Conservation (phyloP, 30 jellyfish, hydroid and myxozoan genomes). For the Aurelia aurita region DNA sequence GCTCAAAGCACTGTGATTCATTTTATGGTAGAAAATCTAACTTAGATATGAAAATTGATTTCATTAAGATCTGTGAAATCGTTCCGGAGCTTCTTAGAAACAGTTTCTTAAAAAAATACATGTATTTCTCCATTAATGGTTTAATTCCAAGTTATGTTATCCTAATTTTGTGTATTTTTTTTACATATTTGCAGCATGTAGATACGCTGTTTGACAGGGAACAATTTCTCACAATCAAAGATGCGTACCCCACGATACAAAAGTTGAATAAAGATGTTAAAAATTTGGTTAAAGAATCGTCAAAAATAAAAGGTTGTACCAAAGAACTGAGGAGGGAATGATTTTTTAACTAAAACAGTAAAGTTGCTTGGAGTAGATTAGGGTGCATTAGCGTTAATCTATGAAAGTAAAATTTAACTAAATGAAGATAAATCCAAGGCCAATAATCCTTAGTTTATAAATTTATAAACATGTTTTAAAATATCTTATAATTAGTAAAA, state of each 20-base stretch:
- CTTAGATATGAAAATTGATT: background rate
- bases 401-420: no score
- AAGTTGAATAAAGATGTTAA: background rate
- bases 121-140: no score
- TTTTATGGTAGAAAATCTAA: background rate
- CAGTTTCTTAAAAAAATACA: background rate
- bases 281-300: background rate
- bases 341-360: no score
- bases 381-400: no score
- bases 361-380: no score
- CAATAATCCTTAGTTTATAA: no score
- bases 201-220: constrained; percentile 9
- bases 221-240: background rate
- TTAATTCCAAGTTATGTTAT: no score
- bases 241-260: constrained; percentile 26
- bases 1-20: background rate
- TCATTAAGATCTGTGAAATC: background rate
- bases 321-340: no score
- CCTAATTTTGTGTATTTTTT: background rate
- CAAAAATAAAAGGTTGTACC: background rate
- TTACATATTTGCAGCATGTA: constrained; percentile 12
- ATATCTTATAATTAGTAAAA: no score
- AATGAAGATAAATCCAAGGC: no score
- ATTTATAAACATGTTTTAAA: no score
- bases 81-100: background rate